Conservation (phyloP, 2,888 invertebrate species). For the Myopa tessellatipennis region DNA sequence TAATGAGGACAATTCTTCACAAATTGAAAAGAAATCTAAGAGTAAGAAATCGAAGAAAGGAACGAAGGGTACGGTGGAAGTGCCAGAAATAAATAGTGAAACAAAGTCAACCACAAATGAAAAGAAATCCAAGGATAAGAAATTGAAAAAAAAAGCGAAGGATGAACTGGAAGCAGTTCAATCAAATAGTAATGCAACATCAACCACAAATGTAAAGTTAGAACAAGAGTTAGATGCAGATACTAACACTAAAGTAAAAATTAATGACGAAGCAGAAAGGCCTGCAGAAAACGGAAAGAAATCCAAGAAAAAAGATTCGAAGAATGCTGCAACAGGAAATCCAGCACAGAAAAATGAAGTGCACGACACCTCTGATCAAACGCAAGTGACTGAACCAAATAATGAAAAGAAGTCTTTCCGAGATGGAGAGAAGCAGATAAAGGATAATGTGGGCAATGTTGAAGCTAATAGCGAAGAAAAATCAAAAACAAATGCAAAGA, state of each 20-base stretch:
- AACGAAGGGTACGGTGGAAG: background rate
- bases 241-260: background rate
- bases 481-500: constrained; percentile 41
- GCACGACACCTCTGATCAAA: too few relatives aligned
- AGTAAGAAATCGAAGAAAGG: too few relatives aligned
- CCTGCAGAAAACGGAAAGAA: background rate
- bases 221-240: too few relatives aligned
- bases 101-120: background rate
- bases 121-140: background rate
- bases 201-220: constrained; percentile 24
- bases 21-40: too few relatives aligned
- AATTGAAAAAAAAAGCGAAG: background rate
- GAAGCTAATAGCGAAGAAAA: constrained; percentile 38
- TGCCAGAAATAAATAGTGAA: background rate
- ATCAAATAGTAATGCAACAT: constrained; percentile 6
- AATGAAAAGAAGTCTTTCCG: background rate
- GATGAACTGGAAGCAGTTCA: background rate
- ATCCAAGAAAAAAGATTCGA: constrained; percentile 65
- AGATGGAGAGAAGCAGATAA: constrained; percentile 67
- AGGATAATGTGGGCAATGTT: constrained; percentile 57
- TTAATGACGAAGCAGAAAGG: background rate
- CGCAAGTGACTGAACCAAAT: background rate
- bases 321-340: constrained; percentile 42
- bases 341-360: too few relatives aligned
- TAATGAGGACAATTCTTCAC: too few relatives aligned